phyloP scores from a whole-genome alignment of 2,888 invertebrate species.

The Eupsilia transversa region DNA sequence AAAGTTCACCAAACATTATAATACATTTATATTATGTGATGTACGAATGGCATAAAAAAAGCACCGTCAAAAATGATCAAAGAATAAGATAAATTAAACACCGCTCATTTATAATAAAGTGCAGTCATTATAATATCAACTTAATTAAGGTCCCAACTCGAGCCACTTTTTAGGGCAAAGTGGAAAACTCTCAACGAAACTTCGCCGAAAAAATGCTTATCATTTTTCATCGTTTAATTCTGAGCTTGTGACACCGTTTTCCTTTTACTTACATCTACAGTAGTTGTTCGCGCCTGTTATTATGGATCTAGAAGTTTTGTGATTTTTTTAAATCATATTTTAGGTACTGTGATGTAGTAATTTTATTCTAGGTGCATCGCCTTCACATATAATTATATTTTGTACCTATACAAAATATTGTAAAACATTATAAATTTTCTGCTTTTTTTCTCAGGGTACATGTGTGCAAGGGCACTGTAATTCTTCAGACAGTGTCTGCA shows the following conservation, averaged over 20 bases:
- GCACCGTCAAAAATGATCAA: neutral
- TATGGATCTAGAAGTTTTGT: neutral
- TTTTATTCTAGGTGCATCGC: no score
- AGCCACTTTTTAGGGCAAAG: constrained; percentile 37
- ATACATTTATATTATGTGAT: constrained; percentile 15
- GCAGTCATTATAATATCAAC: constrained; percentile 44
- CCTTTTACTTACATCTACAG: constrained; percentile 25
- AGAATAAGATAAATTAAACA: constrained; percentile 7
- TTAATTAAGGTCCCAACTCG: constrained; percentile 35
- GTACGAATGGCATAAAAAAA: neutral
- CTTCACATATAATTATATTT: no score
- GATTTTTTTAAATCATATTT: no score
- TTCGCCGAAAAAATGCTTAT: constrained; percentile 39
- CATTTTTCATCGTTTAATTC: constrained; percentile 37
- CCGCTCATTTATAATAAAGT: constrained; percentile 26
- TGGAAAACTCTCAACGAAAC: constrained; percentile 43
- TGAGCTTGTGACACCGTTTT: constrained; percentile 28
- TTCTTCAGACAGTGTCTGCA: constrained; percentile 82
- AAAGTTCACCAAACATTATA: neutral
- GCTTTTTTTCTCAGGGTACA: constrained; percentile 77
- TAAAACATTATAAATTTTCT: no score
- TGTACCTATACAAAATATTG: no score
- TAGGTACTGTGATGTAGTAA: no score
- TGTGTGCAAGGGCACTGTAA: constrained; percentile 88
- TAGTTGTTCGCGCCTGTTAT: neutral